Base-by-base conservation (phyloP, 2,888 invertebrate species). In the Cheilosia scutellata region DNA sequence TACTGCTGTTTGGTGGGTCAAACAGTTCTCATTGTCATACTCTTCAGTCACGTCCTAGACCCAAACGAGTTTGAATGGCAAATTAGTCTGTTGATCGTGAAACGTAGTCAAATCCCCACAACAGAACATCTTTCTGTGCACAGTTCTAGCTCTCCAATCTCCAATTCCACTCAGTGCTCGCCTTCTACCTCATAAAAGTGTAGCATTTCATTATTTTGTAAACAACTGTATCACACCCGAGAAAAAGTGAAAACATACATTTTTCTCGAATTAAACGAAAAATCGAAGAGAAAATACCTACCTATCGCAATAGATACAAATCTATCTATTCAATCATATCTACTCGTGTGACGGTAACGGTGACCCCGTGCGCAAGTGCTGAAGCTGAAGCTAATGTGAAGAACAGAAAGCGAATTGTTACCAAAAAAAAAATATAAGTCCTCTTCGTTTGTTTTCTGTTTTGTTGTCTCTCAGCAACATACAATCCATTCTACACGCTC, bases 21-120 rank as follows among this genome's bases (percentile, higher is more conserved):
- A 71, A 60, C 63, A 60, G 31, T 75, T 49, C 47, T 58, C 72
- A 82, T 58, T 65, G 78, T 58, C 77, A 77, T 11, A 42, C 68
- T 40, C 83, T 51, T 76, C 84, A 88, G 88, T 87, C 87, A 87
- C 87, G 84, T 87, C 83, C 77, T 88, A 82, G 71, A 82, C 62
- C 84, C 62, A 68, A 84, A 76, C 87, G 87, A 88, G 87, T 88
- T 84, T 76, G 76, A 82, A 88, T 87, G 87, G 72, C 71, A 75
- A 82, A 68, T 53, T 78, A 68, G 80, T 33, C 53, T 44, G 58
- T 11, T 87, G 31, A 58, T 63, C 70, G 75, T 29, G 16, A 44
- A 55, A 44, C 42, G 29, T 31, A 57, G 53, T 49, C 49, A 25
- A 49, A 25, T 25, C 6, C 25, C 25, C 9, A 29, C 20, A 27